These are phyloP conservation scores for Antheraea pernyi DNA, from an alignment of 1,140 invertebrate species.

Conservation along the genomic window DNA sequence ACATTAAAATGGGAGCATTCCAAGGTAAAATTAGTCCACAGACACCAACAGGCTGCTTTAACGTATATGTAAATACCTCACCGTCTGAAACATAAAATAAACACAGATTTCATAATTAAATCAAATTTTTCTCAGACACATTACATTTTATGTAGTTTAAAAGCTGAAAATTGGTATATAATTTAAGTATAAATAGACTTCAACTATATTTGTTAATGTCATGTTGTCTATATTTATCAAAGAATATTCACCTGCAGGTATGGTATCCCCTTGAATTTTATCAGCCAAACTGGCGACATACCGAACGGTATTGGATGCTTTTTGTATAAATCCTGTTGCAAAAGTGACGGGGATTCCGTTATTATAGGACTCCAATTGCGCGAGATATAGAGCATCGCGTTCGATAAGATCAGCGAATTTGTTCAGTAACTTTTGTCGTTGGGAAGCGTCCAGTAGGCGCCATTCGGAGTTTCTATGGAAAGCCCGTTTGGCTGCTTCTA, in stretches of 20 bases:
- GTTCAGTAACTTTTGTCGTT: conserved; percentile 70
- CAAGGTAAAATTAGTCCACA: conserved; percentile 62
- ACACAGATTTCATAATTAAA: neutral
- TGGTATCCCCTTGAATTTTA: conserved; percentile 83
- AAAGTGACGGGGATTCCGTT: conserved; percentile 66
- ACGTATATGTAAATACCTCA: conserved; percentile 42
- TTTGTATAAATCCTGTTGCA: conserved; percentile 81
- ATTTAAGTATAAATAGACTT: too few relatives aligned
- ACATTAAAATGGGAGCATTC: conserved; percentile 88
- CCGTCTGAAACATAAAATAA: conserved; percentile 8
- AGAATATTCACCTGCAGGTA: conserved; percentile 38
- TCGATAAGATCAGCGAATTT: conserved; percentile 86
- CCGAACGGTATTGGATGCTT: conserved; percentile 79
- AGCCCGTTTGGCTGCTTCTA: conserved; percentile 86
- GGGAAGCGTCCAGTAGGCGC: conserved; percentile 84
- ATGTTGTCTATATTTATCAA: neutral
- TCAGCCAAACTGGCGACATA: conserved; percentile 76
- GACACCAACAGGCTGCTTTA: conserved; percentile 70
- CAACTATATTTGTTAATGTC: too few relatives aligned
- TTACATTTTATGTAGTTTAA: too few relatives aligned
- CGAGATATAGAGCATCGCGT: conserved; percentile 83
- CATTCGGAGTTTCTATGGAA: conserved; percentile 85
- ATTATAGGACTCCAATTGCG: conserved; percentile 78
- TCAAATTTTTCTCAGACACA: too few relatives aligned
- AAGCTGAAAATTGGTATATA: too few relatives aligned